Evolutionary conservation across 2,888 invertebrate species (phyloP).

Genomic region (Patella caerulea): DNA sequence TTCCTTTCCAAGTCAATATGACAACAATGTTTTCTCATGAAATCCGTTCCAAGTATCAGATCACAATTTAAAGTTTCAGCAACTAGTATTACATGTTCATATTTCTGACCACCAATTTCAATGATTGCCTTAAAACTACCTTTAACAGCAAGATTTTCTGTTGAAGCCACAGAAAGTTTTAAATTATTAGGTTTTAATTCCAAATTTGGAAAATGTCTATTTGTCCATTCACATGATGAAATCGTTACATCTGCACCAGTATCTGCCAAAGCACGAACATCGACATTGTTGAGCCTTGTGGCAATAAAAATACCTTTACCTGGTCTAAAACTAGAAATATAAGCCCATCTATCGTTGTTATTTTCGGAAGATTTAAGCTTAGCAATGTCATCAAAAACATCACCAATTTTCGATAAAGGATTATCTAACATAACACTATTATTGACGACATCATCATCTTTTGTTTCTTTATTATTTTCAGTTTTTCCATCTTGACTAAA

Average conservation of each 20-base stretch:
- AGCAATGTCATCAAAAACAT: too few species aligned
- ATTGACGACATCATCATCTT: too few species aligned
- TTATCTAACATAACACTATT: too few species aligned
- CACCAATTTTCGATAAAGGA: too few species aligned
- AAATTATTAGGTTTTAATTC: neutral
- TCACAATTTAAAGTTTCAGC: neutral
- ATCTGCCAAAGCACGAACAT: neutral
- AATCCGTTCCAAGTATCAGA: neutral
- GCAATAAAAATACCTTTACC: neutral
- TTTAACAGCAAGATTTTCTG: neutral
- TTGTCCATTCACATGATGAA: neutral
- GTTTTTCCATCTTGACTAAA: too few species aligned
- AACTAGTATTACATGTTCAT: neutral
- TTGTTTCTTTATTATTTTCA: too few species aligned
- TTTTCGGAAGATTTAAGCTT: too few species aligned
- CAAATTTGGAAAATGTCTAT: neutral
- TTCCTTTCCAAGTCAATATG: neutral
- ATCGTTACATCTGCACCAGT: neutral
- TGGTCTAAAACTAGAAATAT: neutral
- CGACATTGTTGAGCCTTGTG: neutral
- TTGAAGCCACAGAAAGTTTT: neutral
- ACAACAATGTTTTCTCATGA: constrained; percentile 6
- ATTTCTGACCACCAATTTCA: neutral
- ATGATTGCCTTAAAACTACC: neutral
- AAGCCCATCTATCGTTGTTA: too few species aligned